Percentiles rank a stretch among this genome's conserved stretches.
Evolutionary conservation across 2,888 invertebrate species (phyloP).

Genomic region (Microctonus aethiopoides): DNA sequence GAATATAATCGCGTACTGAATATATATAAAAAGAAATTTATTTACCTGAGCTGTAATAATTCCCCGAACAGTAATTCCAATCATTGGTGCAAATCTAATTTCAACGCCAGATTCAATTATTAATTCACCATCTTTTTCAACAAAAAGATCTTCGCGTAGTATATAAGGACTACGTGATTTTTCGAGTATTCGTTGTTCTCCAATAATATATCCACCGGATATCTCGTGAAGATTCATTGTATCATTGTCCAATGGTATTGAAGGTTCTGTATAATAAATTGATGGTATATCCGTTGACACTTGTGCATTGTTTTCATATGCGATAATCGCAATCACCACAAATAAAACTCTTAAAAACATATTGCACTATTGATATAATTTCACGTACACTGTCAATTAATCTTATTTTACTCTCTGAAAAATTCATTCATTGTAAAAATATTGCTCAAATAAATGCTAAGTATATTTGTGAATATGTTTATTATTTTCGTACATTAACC

Average conservation of each 20-base stretch:
- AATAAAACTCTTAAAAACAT: slow-evolving; percentile 15
- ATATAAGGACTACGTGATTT: slow-evolving; percentile 79
- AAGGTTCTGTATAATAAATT: slow-evolving; percentile 63
- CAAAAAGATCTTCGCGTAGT: slow-evolving; percentile 81
- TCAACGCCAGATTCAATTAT: slow-evolving; percentile 91
- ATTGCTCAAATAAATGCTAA: neutral
- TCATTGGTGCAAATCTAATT: slow-evolving; percentile 89
- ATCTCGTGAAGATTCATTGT: slow-evolving; percentile 69
- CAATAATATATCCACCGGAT: slow-evolving; percentile 73
- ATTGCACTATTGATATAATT: slow-evolving; percentile 26
- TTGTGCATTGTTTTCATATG: slow-evolving; percentile 37
- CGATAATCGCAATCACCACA: slow-evolving; percentile 23
- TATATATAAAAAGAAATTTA: too few relatives aligned
- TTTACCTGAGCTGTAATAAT: slow-evolving; percentile 89
- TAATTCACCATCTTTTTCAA: slow-evolving; percentile 83
- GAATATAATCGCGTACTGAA: too few relatives aligned
- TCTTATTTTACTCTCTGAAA: neutral
- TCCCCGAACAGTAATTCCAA: slow-evolving; percentile 93
- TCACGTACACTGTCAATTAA: slow-evolving; percentile 19
- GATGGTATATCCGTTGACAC: slow-evolving; percentile 51
- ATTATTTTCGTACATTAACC: neutral
- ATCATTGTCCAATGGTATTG: slow-evolving; percentile 42
- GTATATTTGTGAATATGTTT: neutral
- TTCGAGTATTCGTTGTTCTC: slow-evolving; percentile 71
- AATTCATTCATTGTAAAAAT: neutral